Evolutionary conservation across 2,797 vertebrate genomes (phyloP).

Genomic region (Tolypeutes matacus): DNA sequence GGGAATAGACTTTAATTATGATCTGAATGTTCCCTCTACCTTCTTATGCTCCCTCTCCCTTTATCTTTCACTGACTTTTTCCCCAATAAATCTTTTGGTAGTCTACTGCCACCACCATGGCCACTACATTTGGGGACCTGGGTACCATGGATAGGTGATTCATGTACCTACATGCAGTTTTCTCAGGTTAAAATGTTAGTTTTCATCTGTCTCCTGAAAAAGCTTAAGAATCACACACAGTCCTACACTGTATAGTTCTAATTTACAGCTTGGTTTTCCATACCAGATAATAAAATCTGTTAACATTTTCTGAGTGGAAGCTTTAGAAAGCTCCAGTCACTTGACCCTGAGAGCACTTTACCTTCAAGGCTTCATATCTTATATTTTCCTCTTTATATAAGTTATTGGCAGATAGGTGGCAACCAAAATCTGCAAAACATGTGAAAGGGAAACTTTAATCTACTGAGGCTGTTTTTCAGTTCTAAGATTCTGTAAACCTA

Average conservation of each 20-base stretch:
- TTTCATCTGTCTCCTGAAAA: slow-evolving; percentile 14
- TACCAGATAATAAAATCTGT: slow-evolving; percentile 28
- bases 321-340: slow-evolving; percentile 23
- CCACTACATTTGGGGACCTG: neutral
- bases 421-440: slow-evolving; percentile 65
- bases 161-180: neutral
- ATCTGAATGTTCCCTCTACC: neutral
- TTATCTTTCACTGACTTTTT: neutral
- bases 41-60: neutral
- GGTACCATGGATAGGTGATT: neutral
- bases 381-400: slow-evolving; percentile 49
- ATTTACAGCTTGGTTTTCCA: slow-evolving; percentile 49
- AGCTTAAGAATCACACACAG: neutral
- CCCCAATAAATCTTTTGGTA: neutral
- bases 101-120: neutral
- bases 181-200: slow-evolving; percentile 35
- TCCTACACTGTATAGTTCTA: neutral
- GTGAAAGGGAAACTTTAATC: slow-evolving; percentile 66
- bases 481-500: slow-evolving; percentile 60
- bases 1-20: neutral
- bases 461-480: slow-evolving; percentile 55
- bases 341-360: neutral
- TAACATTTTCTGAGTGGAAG: neutral
- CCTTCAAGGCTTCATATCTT: slow-evolving; percentile 14
- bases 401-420: slow-evolving; percentile 4